Base-by-base conservation (phyloP, 1,140 invertebrate genomes). In the Elysia chlorotica region DNA sequence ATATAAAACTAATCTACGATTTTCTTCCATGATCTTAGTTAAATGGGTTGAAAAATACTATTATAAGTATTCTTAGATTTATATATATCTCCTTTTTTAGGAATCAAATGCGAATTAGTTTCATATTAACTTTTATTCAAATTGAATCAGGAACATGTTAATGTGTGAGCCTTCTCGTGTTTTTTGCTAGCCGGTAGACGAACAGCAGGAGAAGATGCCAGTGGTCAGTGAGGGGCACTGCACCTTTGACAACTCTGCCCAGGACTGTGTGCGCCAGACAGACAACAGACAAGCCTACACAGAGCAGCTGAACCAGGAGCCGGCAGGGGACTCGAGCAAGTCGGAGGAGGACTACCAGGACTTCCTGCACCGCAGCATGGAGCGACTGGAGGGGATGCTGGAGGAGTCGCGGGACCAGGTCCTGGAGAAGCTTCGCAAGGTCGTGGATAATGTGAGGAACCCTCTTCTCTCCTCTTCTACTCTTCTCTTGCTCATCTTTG, bases 381-480 rank as follows among this genome's bases (percentile, higher is more conserved):
- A 66, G n/a, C 37, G 65, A 1, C 14, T 66, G 14, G 65, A 48
- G 41, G 65, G 31, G 2, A 41, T 48, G 41, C 2, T 66, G 41
- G 37, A 66, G 31, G 28, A 53, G 17, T 66, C 65, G 2, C 14
- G 41, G 2, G 25, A 30, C 25, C 41, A 53, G 41, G 41, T 66
- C 38, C 23, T 66, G 25, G 65, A 66, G 28, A 66, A 33, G 10
- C 38, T 66, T 10, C 25, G 41, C 21, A 41, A 36, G 23, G 65
- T 66, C 23, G 53, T 66, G 65, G 41, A 41, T 37, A 36, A 66
- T n/a, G 65, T 66, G 41, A 35, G 25, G 6, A 59, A n/a, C n/a
- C n/a, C n/a, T n/a, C n/a, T n/a, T n/a, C n/a, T n/a, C n/a, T n/a
- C n/a, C n/a, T n/a, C n/a, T n/a, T n/a, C n/a, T n/a, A n/a, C n/a